Evolutionary conservation across 2,797 vertebrate species (phyloP), one percentile per base, ranked within the genome.

Genomic region (Halcyon chelicuti): DNA sequence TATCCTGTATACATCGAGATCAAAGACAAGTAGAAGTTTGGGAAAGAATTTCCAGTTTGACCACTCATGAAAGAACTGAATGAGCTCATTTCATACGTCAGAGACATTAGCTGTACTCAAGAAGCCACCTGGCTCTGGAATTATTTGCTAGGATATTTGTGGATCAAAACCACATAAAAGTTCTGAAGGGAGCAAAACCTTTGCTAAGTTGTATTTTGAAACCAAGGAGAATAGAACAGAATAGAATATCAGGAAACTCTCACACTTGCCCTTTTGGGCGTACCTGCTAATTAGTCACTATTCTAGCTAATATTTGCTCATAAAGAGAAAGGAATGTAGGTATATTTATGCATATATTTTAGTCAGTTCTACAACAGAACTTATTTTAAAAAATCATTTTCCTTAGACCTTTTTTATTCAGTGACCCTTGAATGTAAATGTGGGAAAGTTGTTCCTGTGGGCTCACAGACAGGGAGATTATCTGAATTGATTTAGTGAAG

Each of bases 281-380:
- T 92, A 94, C n/a, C 78, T 20, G 2, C 33, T 91, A 79, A 62
- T 66, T 86, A 91, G 79, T 93, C 88, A 91, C 57, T 92, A 91
- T 89, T 89, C 72, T 90, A 91, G 90, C 86, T 92, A 96, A 95
- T 96, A 94, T 96, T 97, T 96, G 57, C 60, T 96, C 28, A 44
- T 44, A 61, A 90, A 91, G 21, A 71, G 51, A 94, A 94, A 80
- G 46, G 70, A 93, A 88, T 35, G 9, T 37, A 57, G 75, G n/a
- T 47, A 9, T 81, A 88, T 71, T 88, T 71, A 93, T 71, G 61
- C 20, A 66, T 71, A 33, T 63, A 60, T 73, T 71, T 86, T 81
- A 86, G 23, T 40, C 44, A 90, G 26, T 57, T 88, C 44, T 93
- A 68, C 55, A 79, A 3, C 13, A 82, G 89, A 95, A 84, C 17